phyloP scores from a whole-genome alignment of 2,888 invertebrate genomes.

The Macaria notata region DNA sequence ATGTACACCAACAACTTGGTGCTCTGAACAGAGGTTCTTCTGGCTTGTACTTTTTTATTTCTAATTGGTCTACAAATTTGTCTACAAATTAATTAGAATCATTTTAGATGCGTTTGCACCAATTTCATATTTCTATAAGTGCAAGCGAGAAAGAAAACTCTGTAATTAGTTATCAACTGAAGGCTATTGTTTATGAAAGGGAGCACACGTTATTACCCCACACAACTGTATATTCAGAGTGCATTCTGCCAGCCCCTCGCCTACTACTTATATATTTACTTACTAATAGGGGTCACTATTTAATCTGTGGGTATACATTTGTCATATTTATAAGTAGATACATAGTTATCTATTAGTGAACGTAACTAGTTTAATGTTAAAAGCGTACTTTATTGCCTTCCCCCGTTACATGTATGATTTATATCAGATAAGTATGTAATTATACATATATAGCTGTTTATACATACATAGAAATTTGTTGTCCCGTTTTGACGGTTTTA shows the following conservation, averaged over 20 bases:
- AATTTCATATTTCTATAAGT: no score
- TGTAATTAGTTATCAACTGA: no score
- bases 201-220: conserved; percentile 36
- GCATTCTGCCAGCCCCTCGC: conserved; percentile 47
- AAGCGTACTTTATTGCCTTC: conserved; percentile 89
- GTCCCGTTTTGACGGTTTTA: no score
- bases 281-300: conserved; percentile 17
- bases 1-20: no score
- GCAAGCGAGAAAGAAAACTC: no score
- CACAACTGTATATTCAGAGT: conserved; percentile 35
- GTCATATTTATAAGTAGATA: conserved; percentile 31
- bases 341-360: conserved; percentile 33
- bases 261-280: conserved; percentile 34
- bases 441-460: no score
- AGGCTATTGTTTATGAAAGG: conserved; percentile 5
- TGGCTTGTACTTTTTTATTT: no score
- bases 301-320: conserved; percentile 28
- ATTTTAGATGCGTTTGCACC: no score
- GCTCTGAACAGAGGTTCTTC: no score
- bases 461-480: no score
- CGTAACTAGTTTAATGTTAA: conserved; percentile 57
- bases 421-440: conserved; percentile 39
- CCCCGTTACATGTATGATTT: conserved; percentile 76
- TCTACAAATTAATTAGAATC: no score
- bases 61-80: no score